Conservation (phyloP, 2,797 vertebrate species). For the Cossypha dichroa region DNA sequence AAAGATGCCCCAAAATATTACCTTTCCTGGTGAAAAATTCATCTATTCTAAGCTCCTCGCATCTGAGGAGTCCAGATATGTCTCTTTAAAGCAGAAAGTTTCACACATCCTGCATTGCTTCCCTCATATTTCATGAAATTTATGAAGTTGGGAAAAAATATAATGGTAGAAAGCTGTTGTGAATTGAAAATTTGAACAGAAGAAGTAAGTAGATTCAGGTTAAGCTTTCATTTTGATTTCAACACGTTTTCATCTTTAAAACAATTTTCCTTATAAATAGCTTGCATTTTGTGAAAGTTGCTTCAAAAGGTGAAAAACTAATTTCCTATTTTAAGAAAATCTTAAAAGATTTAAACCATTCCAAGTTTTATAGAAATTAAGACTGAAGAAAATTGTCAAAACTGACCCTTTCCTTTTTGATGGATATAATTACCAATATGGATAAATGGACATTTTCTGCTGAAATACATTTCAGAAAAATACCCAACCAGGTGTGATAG, state of each 20-base stretch:
- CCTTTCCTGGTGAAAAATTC: neutral
- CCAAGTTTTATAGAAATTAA: neutral
- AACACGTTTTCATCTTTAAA: neutral
- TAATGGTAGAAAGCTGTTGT: neutral
- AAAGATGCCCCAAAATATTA: neutral
- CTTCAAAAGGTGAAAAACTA: neutral
- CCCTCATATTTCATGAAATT: neutral
- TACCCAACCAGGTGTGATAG: neutral
- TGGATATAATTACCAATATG: neutral
- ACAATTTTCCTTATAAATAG: neutral
- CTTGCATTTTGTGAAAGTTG: neutral
- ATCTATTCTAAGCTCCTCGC: neutral
- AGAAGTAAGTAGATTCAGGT: neutral
- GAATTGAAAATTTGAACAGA: neutral
- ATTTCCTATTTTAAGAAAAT: neutral
- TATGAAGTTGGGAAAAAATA: neutral
- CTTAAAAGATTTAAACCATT: neutral
- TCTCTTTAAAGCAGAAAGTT: neutral
- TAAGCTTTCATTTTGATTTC: neutral
- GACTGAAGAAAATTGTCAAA: neutral
- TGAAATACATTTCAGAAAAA: neutral
- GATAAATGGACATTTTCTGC: neutral
- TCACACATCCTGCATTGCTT: constrained; percentile 9
- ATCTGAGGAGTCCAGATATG: neutral
- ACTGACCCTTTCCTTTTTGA: neutral